Base-by-base conservation (phyloP, 2,888 invertebrate species). In the Aproaerema taeniolella region DNA sequence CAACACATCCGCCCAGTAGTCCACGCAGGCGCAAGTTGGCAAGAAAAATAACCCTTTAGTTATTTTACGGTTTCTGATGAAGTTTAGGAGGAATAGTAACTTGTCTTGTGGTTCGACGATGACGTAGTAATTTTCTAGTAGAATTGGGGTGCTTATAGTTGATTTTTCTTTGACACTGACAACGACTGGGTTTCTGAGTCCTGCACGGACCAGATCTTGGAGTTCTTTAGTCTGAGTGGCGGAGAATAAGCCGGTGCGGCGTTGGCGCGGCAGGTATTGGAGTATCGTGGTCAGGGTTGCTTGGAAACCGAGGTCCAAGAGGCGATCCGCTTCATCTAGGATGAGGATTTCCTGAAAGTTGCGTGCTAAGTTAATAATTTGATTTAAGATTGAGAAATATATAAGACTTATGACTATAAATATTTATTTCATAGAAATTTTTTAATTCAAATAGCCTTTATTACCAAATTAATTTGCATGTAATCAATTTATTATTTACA, bases 141-240 rank as follows among this genome's bases (percentile, higher is more conserved):
- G 73, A 1, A 91, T 60, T 0, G 94, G 94, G 0, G 94, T 94
- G 49, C 91, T 93, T 24, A 91, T 89, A 0, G 89, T 88, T 0
- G 92, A 91, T 66, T 96, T 96, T 63, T 97, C 97, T 62, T 95
- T 95, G 0, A 99, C 96, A 10, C 93, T 91, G 7, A 99, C 92
- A 1, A 95, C 80, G 0, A 97, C 95, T 0, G 98, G 98, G 83
- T 99, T 98, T 50, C 98, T 87, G 4, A 99, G 79, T 0, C 99
- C 99, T 2, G 98, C 98, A 54, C 97, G 88, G 36, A 98, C 94
- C 9, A 99, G 80, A 58, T 96, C 94, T 46, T 95, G 92, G 0
- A 98, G 89, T 75, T 98, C 95, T 62, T 96, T 95, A 0, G 98
- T 98, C 82, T 99, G 99, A 1, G 99, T 99, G 0, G 99, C 99